phyloP scores from a whole-genome alignment of 2,888 invertebrate genomes.

The Cheilosia vernalis region DNA sequence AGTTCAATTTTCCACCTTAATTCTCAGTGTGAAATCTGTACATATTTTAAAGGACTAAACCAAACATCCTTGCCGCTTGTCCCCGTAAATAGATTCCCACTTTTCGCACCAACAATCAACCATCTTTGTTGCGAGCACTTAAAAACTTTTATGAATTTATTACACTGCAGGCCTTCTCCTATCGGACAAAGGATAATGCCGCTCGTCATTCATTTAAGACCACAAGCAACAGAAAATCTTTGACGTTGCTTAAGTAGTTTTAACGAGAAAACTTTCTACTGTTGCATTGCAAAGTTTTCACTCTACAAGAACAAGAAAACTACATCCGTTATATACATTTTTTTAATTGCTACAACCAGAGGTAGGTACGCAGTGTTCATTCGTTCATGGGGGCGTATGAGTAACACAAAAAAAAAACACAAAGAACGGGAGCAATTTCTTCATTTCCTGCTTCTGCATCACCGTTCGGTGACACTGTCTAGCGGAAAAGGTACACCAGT shows the following conservation, averaged over 20 bases:
- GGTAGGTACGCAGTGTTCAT: neutral
- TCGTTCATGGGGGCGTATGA: conserved; percentile 21
- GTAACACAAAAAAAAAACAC: conserved; percentile 4
- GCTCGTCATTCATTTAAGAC: neutral
- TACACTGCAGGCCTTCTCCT: neutral
- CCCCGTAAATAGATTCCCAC: neutral
- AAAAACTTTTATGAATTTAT: conserved; percentile 44
- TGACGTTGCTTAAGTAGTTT: neutral
- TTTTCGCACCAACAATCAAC: conserved; percentile 15
- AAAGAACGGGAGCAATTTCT: neutral
- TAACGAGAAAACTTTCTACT: conserved; percentile 18
- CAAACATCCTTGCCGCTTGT: neutral
- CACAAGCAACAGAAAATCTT: neutral
- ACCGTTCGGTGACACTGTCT: conserved; percentile 25
- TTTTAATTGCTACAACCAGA: conserved; percentile 24
- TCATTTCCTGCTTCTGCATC: neutral
- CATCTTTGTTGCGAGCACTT: conserved; percentile 2
- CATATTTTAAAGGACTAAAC: too few relatives aligned
- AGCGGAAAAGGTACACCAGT: neutral
- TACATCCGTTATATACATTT: neutral
- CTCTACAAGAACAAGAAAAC: neutral
- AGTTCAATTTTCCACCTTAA: neutral
- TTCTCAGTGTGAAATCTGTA: too few relatives aligned
- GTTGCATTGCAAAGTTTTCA: neutral
- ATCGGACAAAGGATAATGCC: neutral